Evolutionary conservation across 2,113 vertebrate genomes (phyloP), one percentile per base, ranked within the genome.

Genomic region (Apteryx owenii): DNA sequence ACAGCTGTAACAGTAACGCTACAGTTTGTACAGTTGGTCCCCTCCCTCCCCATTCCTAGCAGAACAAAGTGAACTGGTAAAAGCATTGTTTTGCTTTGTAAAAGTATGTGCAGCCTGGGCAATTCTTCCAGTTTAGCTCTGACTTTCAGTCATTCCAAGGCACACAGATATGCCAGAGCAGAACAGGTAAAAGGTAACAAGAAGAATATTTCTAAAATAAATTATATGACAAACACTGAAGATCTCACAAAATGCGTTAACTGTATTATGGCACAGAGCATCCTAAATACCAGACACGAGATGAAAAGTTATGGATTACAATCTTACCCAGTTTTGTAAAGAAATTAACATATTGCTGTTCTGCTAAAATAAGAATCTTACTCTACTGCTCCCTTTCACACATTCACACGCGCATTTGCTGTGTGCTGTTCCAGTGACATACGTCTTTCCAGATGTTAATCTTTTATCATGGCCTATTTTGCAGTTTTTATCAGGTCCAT

Each of bases 361-460:
- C 58, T 58, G 58, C 58, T 79, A 26, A 73, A 76, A 75, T 36
- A 62, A 62, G 70, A 46, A 10, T 84, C 92, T 51, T 85, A 82
- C 90, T 94, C 62, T 89, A 33, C 87, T 78, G 26, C 79, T 95
- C 58, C 44, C 78, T 14, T 33, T 95, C 92, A 89, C 44, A 76
- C 51, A 54, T 84, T 81, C 79, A 25, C 22, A 66, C 0, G 0
- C 7, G 4, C 53, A 33, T 56, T 87, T 87, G 92, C 75, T 85
- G 92, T 42, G 70, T 58, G 86, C 93, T 95, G 17, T 42, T 54
- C 85, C 86, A 77, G 86, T 96, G 98, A 96, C 98, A 97, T 98
- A 97, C 92, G 33, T 95, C 97, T 92, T 91, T 96, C 96, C 98
- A 98, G 98, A 98, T 98, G 98, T 97, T 98, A 60, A 76, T 93